Base-by-base conservation (phyloP, 2,797 vertebrate species). In the Lophotriccus pileatus region DNA sequence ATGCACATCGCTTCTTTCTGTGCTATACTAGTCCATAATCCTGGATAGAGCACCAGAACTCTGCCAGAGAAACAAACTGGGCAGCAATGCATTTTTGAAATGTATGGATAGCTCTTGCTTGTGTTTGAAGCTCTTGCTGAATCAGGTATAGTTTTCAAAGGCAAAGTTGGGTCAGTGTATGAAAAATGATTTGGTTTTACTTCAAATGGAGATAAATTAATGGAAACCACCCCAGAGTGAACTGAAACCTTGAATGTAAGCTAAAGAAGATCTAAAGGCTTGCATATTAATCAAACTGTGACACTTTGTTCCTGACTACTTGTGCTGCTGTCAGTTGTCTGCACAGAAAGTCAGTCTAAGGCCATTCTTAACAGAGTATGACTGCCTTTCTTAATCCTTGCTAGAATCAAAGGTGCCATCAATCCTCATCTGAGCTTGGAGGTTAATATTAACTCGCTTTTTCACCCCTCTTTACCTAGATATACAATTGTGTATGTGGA, bases 191-290 rank as follows among this genome's bases (percentile, higher is more conserved):
- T 64, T 87, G 25, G 25, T 78, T 94, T 93, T 86, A 36, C 58
- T 96, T 86, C 73, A 87, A 56, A 89, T 91, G 47, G 60, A 92
- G 84, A 94, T 74, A 91, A 94, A 96, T 88, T 84, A 95, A 69
- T 74, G 88, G 70, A 88, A 94, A 59, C 68, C 21, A 92, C 67
- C 34, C 32, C 50, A 36, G 79, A 91, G 47, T 69, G 50, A 94
- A 41, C 36, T 34, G 82, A 87, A 92, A 63, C 76, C 76, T 94
- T 95, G 88, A 63, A 59, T 67, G 43, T 49, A 60, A 84, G 81
- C 49, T 94, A 68, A 90, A 89, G 55, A 94, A 86, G 85, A 79
- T 90, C 60, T 86, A 59, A 88, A 88, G 62, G 62, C 55, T 79
- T 89, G 62, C 63, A 60, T 91, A 74, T 92, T 94, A 93, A 94